phyloP scores from a whole-genome alignment of 2,113 vertebrate species.

The Bucco capensis region DNA sequence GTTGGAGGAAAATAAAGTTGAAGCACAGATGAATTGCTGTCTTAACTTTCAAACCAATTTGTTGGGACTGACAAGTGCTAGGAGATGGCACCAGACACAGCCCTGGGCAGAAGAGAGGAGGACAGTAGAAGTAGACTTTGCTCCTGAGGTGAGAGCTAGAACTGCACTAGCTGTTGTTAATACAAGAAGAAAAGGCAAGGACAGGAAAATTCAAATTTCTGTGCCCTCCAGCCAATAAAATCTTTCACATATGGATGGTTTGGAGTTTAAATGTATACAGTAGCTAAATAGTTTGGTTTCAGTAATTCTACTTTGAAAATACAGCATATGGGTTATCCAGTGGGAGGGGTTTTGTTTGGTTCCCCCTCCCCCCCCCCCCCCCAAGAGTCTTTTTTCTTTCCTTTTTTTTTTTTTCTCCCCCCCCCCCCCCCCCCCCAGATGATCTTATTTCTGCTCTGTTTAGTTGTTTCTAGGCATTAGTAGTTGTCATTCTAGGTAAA shows the following conservation, averaged over 20 bases:
- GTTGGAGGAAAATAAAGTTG: not conserved
- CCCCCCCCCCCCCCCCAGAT: not conserved
- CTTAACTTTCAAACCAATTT: not conserved
- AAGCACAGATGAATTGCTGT: not conserved
- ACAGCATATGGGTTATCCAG: not conserved
- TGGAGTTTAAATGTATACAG: not conserved
- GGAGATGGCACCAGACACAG: not conserved
- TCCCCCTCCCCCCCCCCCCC: no score
- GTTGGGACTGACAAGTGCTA: not conserved
- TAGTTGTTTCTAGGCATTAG: conserved; percentile 39
- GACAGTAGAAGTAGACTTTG: not conserved
- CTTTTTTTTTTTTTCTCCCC: no score
- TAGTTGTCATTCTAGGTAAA: conserved; percentile 7
- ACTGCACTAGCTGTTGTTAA: not conserved
- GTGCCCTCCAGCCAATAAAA: not conserved
- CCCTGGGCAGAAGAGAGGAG: not conserved
- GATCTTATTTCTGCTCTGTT: conserved; percentile 41
- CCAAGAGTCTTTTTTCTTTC: conserved; percentile 41
- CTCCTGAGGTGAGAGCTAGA: not conserved
- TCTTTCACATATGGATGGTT: not conserved
- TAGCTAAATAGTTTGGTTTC: not conserved
- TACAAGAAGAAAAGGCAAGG: not conserved
- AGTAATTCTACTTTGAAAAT: not conserved
- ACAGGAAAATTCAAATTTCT: not conserved
- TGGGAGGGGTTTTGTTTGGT: not conserved